A percentile compares a stretch with the other conserved stretches of the same genome.
These are phyloP conservation scores for Ascaphus truei DNA, from an alignment of 2,113 vertebrate species.

Conservation along the genomic window DNA sequence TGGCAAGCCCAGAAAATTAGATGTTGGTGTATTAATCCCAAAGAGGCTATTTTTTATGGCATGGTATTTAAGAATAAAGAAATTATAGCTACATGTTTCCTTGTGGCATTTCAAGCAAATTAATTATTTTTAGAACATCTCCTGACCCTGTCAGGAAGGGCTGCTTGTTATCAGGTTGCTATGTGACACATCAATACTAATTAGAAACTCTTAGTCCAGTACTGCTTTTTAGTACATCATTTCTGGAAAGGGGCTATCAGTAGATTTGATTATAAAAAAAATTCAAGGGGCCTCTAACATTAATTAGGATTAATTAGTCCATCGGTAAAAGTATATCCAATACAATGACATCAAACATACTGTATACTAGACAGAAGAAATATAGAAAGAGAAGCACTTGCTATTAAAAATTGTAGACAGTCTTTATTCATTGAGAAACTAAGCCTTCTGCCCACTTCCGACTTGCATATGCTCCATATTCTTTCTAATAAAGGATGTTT, in stretches of 20 bases:
- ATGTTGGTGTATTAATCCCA: too few relatives aligned
- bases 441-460: too few relatives aligned
- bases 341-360: not conserved
- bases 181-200: slow-evolving; percentile 24
- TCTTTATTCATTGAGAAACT: too few relatives aligned
- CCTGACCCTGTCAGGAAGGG: slow-evolving; percentile 1
- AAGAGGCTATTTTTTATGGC: too few relatives aligned
- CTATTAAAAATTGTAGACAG: too few relatives aligned
- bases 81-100: not conserved
- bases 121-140: not conserved
- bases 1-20: too few relatives aligned
- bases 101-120: not conserved
- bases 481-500: too few relatives aligned
- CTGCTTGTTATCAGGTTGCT: slow-evolving; percentile 23
- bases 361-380: too few relatives aligned
- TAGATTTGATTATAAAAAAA: slow-evolving; percentile 2
- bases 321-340: not conserved
- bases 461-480: too few relatives aligned
- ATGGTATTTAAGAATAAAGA: not conserved
- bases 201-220: not conserved
- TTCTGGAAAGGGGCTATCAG: not conserved
- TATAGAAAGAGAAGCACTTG: too few relatives aligned
- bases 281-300: not conserved
- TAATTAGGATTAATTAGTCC: slow-evolving; percentile 6
- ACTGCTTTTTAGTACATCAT: not conserved